Evolutionary conservation across 2,797 vertebrate species (phyloP).

Genomic region (Molossus alvarezi): DNA sequence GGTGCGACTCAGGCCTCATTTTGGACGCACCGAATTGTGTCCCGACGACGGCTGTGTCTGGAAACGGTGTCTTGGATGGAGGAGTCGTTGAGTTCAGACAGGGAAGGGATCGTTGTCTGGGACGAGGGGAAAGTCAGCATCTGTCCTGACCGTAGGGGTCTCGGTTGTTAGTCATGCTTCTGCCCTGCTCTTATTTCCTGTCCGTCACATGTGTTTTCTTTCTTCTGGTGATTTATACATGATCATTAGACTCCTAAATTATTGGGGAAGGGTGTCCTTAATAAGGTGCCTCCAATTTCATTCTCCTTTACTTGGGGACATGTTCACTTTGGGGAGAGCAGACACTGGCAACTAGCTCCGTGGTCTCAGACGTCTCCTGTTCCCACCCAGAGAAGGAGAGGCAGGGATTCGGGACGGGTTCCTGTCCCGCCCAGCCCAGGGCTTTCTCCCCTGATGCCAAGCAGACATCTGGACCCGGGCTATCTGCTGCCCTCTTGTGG

Average conservation of each 20-base stretch:
- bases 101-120: not conserved
- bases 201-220: not conserved
- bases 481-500: conserved; percentile 69
- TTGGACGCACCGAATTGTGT: no score
- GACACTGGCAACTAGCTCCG: not conserved
- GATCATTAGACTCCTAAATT: no score
- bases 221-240: not conserved
- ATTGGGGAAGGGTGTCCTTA: fast-evolving
- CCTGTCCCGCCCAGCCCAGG: not conserved
- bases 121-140: fast-evolving
- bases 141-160: not conserved
- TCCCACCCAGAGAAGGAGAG: not conserved
- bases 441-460: fast-evolving
- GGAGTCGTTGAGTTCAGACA: not conserved
- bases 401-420: no score
- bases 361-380: not conserved
- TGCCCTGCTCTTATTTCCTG: no score
- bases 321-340: not conserved
- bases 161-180: not conserved
- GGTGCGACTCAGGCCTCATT: no score
- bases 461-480: not conserved
- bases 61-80: not conserved
- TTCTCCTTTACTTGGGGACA: not conserved
- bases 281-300: not conserved
- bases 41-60: not conserved